Percentiles rank a stretch among this genome's conserved stretches.
Evolutionary conservation across 2,113 vertebrate genomes (phyloP).

Genomic region (Ageneiosus marmoratus): DNA sequence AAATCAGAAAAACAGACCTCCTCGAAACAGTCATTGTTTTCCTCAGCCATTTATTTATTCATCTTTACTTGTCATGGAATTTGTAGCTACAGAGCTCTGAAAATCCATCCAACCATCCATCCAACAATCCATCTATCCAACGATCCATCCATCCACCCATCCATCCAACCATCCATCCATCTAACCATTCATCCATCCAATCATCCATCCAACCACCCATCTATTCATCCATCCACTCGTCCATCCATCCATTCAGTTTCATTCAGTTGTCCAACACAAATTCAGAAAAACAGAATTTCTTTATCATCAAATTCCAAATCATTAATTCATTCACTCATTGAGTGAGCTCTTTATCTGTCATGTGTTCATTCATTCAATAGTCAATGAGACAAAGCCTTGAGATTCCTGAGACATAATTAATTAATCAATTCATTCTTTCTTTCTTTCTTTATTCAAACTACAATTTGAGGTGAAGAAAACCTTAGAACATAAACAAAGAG

Average conservation of each 20-base stretch:
- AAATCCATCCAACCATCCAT: background rate
- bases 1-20: background rate
- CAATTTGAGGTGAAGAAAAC: background rate
- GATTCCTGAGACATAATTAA: background rate
- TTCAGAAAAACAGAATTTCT: background rate
- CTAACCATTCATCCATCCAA: background rate
- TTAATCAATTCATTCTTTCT: background rate
- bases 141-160: background rate
- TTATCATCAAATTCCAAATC: background rate
- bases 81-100: background rate
- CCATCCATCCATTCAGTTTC: background rate
- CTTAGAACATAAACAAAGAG: background rate
- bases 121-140: background rate
- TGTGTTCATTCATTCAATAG: background rate
- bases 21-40: background rate
- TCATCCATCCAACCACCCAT: background rate
- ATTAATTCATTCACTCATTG: background rate
- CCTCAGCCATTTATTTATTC: background rate
- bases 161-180: background rate
- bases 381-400: background rate
- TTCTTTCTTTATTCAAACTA: too few species aligned
- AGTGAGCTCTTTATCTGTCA: background rate
- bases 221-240: background rate
- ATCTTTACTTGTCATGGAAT: background rate
- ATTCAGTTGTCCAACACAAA: background rate